These are phyloP conservation scores for Aphelenchoides avenae DNA, from an alignment of 1,140 invertebrate genomes.

Conservation along the genomic window DNA sequence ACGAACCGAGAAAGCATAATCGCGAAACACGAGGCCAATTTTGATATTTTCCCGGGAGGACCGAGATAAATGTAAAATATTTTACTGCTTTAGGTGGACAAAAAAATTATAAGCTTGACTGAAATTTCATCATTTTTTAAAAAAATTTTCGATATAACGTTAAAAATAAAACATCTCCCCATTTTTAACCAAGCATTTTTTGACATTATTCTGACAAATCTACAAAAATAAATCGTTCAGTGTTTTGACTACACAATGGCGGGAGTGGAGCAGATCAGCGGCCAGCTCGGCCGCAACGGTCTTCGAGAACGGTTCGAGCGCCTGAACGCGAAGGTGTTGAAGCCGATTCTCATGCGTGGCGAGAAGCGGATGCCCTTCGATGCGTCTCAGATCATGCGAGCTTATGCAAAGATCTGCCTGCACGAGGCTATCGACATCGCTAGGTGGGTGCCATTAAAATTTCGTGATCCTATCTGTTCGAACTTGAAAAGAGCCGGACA, in stretches of 20 bases:
- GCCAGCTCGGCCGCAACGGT: constrained; percentile 5
- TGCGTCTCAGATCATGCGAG: constrained; percentile 18
- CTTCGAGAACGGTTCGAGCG: constrained; percentile 21
- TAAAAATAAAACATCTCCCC: constrained; percentile 14
- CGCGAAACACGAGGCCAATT: too few species aligned
- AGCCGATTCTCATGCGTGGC: constrained; percentile 14
- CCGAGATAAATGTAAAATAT: too few species aligned
- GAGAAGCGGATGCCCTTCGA: neutral
- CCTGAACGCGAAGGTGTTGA: constrained; percentile 12
- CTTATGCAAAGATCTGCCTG: constrained; percentile 15
- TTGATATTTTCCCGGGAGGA: too few species aligned
- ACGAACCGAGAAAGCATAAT: too few species aligned
- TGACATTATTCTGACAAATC: neutral
- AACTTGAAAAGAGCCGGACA: too few species aligned
- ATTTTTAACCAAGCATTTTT: neutral
- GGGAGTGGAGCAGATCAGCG: constrained; percentile 24
- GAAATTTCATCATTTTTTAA: too few species aligned
- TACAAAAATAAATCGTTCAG: constrained; percentile 4
- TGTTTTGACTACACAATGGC: constrained; percentile 27
- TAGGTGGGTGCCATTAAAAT: too few species aligned
- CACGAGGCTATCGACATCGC: constrained; percentile 5
- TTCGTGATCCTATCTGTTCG: too few species aligned
- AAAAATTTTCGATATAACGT: too few species aligned
- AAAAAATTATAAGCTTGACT: too few species aligned
- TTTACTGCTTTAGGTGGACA: too few species aligned